A percentile compares a stretch with the other conserved stretches of the same genome.
These are phyloP conservation scores for Helogale parvula DNA, from an alignment of 2,113 vertebrate species.

Conservation along the genomic window DNA sequence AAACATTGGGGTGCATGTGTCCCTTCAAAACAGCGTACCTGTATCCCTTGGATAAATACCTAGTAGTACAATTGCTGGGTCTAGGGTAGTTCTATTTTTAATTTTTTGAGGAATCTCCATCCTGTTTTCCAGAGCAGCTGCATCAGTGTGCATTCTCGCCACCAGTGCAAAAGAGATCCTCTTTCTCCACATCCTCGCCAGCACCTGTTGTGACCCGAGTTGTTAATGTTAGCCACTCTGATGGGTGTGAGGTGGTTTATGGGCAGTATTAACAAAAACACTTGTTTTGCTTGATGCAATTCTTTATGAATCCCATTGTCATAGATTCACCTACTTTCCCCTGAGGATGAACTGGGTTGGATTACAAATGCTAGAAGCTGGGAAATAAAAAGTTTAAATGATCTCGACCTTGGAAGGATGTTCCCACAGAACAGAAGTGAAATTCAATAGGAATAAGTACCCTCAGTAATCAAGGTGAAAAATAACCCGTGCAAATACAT, in stretches of 20 bases:
- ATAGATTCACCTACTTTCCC: conserved; percentile 14
- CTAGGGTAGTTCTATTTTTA: no score
- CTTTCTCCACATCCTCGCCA: no score
- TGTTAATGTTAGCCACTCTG: no score
- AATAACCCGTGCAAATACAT: neutral
- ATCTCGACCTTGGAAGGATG: conserved; percentile 20
- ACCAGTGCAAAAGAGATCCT: no score
- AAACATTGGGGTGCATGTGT: no score
- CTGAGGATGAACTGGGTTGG: neutral
- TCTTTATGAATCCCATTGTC: neutral
- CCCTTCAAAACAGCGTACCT: no score
- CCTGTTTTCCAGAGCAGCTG: no score
- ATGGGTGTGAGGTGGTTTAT: neutral
- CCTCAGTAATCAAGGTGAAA: neutral
- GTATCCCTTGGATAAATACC: no score
- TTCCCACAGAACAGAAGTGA: conserved; percentile 27
- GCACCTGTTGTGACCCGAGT: no score
- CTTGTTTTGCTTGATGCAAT: neutral
- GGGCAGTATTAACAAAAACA: neutral
- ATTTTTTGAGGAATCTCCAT: no score
- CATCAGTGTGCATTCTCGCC: no score
- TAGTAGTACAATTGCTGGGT: no score
- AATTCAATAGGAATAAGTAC: conserved; percentile 16
- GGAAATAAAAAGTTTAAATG: neutral
- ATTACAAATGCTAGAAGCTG: conserved; percentile 18